These are phyloP conservation scores for Procambarus clarkii DNA, from an alignment of 1,140 invertebrate species.

Conservation along the genomic window DNA sequence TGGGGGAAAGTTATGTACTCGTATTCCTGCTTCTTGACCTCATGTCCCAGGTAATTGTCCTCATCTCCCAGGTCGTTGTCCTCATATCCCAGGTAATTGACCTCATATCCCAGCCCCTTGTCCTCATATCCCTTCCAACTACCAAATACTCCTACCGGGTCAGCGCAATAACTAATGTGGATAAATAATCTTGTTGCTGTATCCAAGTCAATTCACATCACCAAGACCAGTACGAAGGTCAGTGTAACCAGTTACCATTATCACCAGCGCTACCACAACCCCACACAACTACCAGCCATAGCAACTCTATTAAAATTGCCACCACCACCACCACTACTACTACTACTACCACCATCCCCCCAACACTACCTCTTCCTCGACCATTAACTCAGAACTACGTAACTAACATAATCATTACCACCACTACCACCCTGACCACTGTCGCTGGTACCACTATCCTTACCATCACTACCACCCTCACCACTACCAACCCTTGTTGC, in stretches of 20 bases:
- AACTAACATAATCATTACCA: background rate
- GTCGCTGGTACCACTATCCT: background rate
- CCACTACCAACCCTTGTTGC: too few species aligned
- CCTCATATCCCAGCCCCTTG: too few species aligned
- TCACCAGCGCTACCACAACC: background rate
- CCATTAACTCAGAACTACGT: background rate
- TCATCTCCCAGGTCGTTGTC: too few species aligned
- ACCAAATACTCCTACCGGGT: background rate
- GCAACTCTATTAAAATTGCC: background rate
- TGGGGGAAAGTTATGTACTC: background rate
- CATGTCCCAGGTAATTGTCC: background rate
- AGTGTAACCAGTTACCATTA: background rate
- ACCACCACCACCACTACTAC: background rate
- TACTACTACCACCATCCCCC: background rate
- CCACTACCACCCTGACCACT: background rate
- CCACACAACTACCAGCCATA: background rate
- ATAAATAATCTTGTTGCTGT: too few species aligned
- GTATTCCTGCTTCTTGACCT: conserved; percentile 23
- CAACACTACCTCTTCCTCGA: background rate
- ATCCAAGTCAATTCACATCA: too few species aligned
- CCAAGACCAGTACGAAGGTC: too few species aligned
- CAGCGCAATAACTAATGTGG: background rate
- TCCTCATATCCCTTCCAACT: too few species aligned
- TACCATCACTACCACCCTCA: background rate
- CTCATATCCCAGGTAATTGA: too few species aligned